These are phyloP conservation scores for Campoletis raptor DNA, from an alignment of 2,888 invertebrate species.

Conservation along the genomic window DNA sequence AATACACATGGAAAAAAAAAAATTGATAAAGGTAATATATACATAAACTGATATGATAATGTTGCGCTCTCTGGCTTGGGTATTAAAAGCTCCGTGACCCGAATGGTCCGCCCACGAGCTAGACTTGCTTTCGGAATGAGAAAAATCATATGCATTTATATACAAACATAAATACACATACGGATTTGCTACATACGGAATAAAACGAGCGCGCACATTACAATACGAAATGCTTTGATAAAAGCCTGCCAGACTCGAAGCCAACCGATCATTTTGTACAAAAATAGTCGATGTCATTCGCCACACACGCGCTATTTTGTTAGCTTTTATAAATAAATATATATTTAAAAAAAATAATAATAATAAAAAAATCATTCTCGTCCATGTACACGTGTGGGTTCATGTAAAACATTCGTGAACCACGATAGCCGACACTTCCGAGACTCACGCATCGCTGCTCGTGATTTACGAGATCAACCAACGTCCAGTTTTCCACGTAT, in stretches of 20 bases:
- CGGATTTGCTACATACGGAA: slow-evolving; percentile 46
- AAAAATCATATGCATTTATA: slow-evolving; percentile 38
- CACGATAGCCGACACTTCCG: slow-evolving; percentile 75
- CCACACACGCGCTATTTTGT: slow-evolving; percentile 12
- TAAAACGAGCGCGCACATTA: slow-evolving; percentile 69
- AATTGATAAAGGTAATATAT: slow-evolving; percentile 8
- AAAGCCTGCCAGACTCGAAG: slow-evolving; percentile 70
- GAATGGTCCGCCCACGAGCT: slow-evolving; percentile 66
- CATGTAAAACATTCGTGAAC: slow-evolving; percentile 64
- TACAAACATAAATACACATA: not conserved
- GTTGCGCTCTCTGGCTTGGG: slow-evolving; percentile 59
- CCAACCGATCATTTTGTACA: slow-evolving; percentile 69
- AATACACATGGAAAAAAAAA: not conserved
- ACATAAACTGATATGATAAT: slow-evolving; percentile 52
- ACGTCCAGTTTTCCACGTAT: slow-evolving; percentile 67
- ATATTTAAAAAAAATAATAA: too few relatives aligned
- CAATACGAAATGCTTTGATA: slow-evolving; percentile 73
- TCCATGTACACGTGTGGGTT: slow-evolving; percentile 9
- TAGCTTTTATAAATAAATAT: not conserved
- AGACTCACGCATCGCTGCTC: slow-evolving; percentile 74
- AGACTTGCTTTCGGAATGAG: slow-evolving; percentile 53
- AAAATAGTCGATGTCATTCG: slow-evolving; percentile 64
- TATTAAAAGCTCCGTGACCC: slow-evolving; percentile 68
- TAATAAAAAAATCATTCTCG: not conserved
- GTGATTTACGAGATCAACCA: slow-evolving; percentile 74